Conservation (phyloP, 2,888 invertebrate species). For the Piscicola geometra region DNA sequence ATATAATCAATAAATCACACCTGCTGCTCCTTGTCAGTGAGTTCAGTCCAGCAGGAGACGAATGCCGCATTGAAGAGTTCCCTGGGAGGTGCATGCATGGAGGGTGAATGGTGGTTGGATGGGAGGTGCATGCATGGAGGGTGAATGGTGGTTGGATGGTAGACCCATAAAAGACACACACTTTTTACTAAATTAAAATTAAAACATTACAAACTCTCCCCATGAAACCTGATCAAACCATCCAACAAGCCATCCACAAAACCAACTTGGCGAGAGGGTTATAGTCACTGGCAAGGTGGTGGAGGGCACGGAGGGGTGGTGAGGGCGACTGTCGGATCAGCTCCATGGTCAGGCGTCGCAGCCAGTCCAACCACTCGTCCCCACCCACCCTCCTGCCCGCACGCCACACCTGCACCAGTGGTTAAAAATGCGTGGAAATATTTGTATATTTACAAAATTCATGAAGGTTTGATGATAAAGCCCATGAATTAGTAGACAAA, state of each 20-base stretch:
- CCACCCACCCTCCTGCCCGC: conserved; percentile 72
- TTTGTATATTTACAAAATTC: not conserved
- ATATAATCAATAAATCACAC: too few species aligned
- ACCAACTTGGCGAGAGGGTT: conserved; percentile 74
- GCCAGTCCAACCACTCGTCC: conserved; percentile 98
- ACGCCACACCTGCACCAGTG: conserved; percentile 42
- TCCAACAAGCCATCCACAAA: too few species aligned
- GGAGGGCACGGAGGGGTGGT: conserved; percentile 85
- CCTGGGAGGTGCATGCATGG: conserved; percentile 55
- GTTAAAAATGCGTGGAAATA: not conserved
- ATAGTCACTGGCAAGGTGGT: conserved; percentile 73
- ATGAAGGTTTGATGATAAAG: too few species aligned
- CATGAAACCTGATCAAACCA: too few species aligned
- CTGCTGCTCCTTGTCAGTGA: conserved; percentile 71
- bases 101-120: too few species aligned
- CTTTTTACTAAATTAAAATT: too few species aligned
- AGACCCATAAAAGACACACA: not conserved
- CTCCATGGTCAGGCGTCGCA: conserved; percentile 82
- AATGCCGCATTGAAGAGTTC: conserved; percentile 98
- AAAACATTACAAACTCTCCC: not conserved
- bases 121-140: too few species aligned
- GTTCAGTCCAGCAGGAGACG: conserved; percentile 96
- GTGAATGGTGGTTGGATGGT: too few species aligned
- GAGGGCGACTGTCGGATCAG: conserved; percentile 90
- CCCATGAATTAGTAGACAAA: not conserved